Evolutionary conservation across 2,888 invertebrate species (phyloP), one percentile per base, ranked within the genome.

Genomic region (Acrobeloides nanus): DNA sequence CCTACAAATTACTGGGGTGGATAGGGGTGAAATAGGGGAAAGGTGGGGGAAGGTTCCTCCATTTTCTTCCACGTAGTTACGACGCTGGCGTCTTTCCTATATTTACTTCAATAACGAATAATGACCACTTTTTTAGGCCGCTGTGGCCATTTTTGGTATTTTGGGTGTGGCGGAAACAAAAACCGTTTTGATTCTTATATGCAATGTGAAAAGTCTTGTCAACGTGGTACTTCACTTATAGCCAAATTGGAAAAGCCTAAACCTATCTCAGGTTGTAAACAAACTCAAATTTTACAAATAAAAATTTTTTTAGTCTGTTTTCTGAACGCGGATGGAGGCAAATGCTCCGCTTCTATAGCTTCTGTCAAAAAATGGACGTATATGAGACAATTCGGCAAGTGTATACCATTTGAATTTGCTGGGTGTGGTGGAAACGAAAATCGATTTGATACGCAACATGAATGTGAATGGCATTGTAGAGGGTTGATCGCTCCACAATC

Each of bases 81-180:
- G n/a, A n/a, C n/a, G n/a, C n/a, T n/a, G n/a, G n/a, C n/a, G n/a
- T n/a, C n/a, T n/a, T n/a, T n/a, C n/a, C n/a, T n/a, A n/a, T n/a
- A n/a, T n/a, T n/a, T n/a, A n/a, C n/a, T n/a, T n/a, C n/a, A n/a
- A n/a, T n/a, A n/a, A n/a, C n/a, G n/a, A n/a, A n/a, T n/a, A n/a
- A n/a, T n/a, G n/a, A n/a, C 8, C 18, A 40, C 17, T 26, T 39
- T 46, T 55, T 24, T 46, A 68, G 67, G 59, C 12, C 53, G 53
- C 40, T 70, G 70, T 39, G 61, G 60, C 6, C 55, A 65, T 29
- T 69, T 67, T 46, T 70, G 68, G 68, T 70, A 57, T 47, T 46
- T 67, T 32, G 68, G 68, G 10, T 68, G 68, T 43, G 68, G 66
- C 4, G 67, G 66, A n/a, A 68, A 68, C 39, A 61, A 56, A 10